Evolutionary conservation across 2,797 vertebrate genomes (phyloP).

Genomic region (Myotis findleyi): DNA sequence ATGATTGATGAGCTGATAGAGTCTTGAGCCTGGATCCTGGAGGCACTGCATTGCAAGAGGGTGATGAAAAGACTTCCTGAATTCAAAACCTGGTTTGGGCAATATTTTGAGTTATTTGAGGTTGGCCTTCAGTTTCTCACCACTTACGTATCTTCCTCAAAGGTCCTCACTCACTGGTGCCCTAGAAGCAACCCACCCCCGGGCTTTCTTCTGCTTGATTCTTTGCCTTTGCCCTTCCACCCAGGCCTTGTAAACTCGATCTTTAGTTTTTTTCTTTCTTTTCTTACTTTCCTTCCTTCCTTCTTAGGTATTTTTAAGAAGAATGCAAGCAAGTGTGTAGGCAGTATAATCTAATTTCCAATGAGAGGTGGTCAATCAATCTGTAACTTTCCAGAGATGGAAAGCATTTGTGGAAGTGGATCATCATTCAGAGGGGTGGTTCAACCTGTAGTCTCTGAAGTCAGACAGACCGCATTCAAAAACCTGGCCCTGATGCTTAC

Average conservation of each 20-base stretch:
- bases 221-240: background rate
- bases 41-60: background rate
- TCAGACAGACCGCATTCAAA: background rate
- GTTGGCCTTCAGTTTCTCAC: background rate
- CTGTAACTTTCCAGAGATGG: constrained; percentile 11
- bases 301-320: constrained; percentile 28
- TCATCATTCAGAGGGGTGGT: background rate
- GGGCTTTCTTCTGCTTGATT: background rate
- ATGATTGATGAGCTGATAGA: background rate
- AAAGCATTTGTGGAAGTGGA: constrained; percentile 21
- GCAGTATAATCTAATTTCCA: constrained; percentile 41
- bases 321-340: background rate
- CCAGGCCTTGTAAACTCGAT: background rate
- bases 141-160: background rate
- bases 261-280: background rate
- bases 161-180: background rate
- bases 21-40: background rate
- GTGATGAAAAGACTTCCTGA: background rate
- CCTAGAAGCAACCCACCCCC: background rate
- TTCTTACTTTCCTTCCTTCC: background rate
- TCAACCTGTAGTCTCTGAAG: background rate
- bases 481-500: background rate
- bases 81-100: background rate
- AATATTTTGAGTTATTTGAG: background rate
- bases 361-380: background rate